Conservation (phyloP, 2,888 invertebrate genomes). For the Griposia aprilina region DNA sequence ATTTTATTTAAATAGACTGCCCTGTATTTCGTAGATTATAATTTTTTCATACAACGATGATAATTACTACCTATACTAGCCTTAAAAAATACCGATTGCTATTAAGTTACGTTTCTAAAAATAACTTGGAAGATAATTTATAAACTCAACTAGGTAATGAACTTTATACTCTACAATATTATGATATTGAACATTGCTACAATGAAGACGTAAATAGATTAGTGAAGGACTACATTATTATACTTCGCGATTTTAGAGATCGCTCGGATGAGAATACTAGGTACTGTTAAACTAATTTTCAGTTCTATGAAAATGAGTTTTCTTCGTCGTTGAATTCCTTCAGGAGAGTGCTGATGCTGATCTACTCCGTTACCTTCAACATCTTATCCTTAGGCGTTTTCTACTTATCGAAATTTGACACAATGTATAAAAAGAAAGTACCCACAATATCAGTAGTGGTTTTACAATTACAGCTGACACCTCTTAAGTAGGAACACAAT, state of each 20-base stretch:
- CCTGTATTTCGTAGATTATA: background rate
- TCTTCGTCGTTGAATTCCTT: background rate
- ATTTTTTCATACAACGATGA: background rate
- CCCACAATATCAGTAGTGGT: background rate
- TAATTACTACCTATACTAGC: background rate
- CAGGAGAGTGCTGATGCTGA: background rate
- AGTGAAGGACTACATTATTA: no score
- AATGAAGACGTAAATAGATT: background rate
- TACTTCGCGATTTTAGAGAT: no score
- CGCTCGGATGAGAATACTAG: background rate
- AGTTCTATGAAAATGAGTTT: background rate
- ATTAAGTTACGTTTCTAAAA: background rate
- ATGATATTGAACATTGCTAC: constrained; percentile 5
- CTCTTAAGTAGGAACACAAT: constrained; percentile 30
- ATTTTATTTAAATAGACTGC: constrained; percentile 42
- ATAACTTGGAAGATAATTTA: background rate
- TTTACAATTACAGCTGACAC: background rate
- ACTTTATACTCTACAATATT: background rate
- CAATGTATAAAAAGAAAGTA: background rate
- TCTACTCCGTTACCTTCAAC: background rate
- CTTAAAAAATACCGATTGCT: background rate
- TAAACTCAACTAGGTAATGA: background rate
- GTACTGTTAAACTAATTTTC: background rate
- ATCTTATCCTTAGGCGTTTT: background rate
- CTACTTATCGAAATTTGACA: background rate